Evolutionary conservation across 2,888 invertebrate species (phyloP), one percentile per base, ranked within the genome.

Genomic region (Cryptocheilus praepositus): DNA sequence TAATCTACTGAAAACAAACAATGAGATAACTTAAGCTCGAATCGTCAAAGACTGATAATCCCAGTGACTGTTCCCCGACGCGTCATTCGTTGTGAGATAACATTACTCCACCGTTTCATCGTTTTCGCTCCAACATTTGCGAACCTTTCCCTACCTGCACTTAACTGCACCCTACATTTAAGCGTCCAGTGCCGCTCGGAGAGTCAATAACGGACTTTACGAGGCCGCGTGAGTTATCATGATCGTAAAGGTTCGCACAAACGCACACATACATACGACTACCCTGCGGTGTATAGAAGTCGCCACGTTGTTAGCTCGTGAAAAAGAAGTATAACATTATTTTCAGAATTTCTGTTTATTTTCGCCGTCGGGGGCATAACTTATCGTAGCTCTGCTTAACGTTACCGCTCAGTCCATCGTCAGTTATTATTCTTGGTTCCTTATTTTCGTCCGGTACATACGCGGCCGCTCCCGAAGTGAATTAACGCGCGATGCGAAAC

Each of bases 391-490:
- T 76, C 77, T 77, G 77, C 61, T 78, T 70, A 74, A 71, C 67
- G 71, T 76, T 74, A 76, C 52, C 64, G 65, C 57, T 57, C 59
- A 59, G 75, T 69, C 67, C 62, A 59, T 62, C 72, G 68, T 73
- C 79, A 77, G 77, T 75, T 80, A 78, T 78, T 77, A 80, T 76
- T 79, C 73, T 73, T 71, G 64, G 58, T 80, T 77, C 70, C 77
- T 75, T 79, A 76, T 79, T 76, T 78, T 76, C 44, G 68, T 70
- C 66, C 64, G 70, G 52, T 64, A 44, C 61, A 52, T 51, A 61
- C 61, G 52, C 57, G 53, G 46, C 62, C 65, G 68, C 55, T 21
- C 19, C 13, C 25, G 49, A 59, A 18, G 25, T 15, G 21, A n/a
- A 22, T n/a, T 16, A 54, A 16, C 22, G 19, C 21, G n/a, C 54